Conservation (phyloP, 2,797 vertebrate genomes). For the Perodicticus potto region DNA sequence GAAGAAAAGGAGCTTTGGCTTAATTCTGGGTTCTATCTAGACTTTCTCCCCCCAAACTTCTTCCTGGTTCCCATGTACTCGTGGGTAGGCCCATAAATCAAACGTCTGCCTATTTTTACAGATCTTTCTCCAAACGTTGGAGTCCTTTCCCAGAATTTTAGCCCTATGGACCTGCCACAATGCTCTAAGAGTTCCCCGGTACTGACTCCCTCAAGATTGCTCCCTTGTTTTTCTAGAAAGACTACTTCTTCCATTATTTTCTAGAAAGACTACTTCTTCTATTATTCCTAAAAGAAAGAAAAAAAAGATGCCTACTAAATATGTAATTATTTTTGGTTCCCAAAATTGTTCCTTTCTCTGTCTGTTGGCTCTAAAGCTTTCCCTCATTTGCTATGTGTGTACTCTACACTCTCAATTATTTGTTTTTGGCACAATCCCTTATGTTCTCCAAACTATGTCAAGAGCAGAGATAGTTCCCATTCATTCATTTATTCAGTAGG, state of each 20-base stretch:
- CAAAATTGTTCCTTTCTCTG: not conserved
- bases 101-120: not conserved
- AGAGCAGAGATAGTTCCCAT: not conserved
- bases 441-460: not conserved
- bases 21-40: not conserved
- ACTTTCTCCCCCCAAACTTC: not conserved
- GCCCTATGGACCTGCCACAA: not conserved
- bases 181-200: not conserved
- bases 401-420: not conserved
- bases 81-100: not conserved
- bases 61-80: not conserved
- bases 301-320: not conserved
- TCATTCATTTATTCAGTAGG: not conserved
- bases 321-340: not conserved
- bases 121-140: constrained; percentile 6
- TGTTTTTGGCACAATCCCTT: not conserved
- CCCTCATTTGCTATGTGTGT: not conserved
- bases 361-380: not conserved
- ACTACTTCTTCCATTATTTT: not conserved
- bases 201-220: not conserved
- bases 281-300: not conserved
- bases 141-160: not conserved
- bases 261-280: not conserved
- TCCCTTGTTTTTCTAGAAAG: not conserved
- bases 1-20: not conserved